Base-by-base conservation (phyloP, 2,113 vertebrate genomes). In the Microtus pennsylvanicus region DNA sequence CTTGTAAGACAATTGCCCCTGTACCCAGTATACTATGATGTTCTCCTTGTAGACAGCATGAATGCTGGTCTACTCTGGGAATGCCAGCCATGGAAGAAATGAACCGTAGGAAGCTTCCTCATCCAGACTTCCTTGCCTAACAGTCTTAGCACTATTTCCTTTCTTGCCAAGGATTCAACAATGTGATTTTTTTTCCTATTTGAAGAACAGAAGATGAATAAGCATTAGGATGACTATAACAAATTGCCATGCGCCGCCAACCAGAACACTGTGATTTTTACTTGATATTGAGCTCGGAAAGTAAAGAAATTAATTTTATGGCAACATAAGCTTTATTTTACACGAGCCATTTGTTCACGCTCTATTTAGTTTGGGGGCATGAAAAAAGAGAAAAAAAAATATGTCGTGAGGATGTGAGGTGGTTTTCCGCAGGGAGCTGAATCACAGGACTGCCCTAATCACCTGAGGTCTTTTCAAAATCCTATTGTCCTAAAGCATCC, bases 241-340 rank as follows among this genome's bases (percentile, higher is more conserved):
- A 92, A 94, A 74, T 74, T n/a, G 67, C 67, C 81, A 87, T 28
- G 80, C 22, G 47, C 77, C 61, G 38, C 92, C 93, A 95, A 69
- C 83, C 80, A 91, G 85, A 93, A 89, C 85, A 72, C 75, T 82
- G 77, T 93, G 81, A 89, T 80, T 94, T 96, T 96, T 95, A 74
- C 45, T 92, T 92, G 91, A 55, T 89, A 82, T 24, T 26, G 70
- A 77, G 72, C 90, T 96, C 81, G 50, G 58, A 94, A 92, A 83
- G 74, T 24, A 91, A n/a, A 65, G 76, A 96, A 94, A 97, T 96
- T 95, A 88, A 95, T 92, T 95, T 94, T 86, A 97, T 61, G 94
- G 96, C 69, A 65, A 75, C 0, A 0, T 89, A 91, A 95, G 94
- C 96, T 96, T 97, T 93, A 92, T 94, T 94, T 89, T 85, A 94